phyloP scores from a whole-genome alignment of 2,888 invertebrate species.

The Rugalucina vietnamica region DNA sequence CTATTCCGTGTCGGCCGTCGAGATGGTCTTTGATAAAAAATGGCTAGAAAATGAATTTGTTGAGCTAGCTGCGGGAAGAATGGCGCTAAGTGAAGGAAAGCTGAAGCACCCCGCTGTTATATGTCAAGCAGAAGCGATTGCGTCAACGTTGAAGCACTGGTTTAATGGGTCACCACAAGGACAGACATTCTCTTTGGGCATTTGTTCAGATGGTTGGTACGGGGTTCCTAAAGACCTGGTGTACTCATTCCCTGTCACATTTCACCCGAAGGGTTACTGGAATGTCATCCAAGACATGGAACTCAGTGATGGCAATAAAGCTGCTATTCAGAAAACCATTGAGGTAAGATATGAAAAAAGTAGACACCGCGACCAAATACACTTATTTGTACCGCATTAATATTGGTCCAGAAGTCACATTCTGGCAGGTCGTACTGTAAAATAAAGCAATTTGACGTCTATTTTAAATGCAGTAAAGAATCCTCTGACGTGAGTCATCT shows the following conservation, averaged over 20 bases:
- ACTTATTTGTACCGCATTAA: too few species aligned
- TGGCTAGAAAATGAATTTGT: slow-evolving; percentile 80
- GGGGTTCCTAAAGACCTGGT: slow-evolving; percentile 82
- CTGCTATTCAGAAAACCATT: slow-evolving; percentile 68
- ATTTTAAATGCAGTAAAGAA: too few species aligned
- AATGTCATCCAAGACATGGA: slow-evolving; percentile 79
- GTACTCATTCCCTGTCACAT: slow-evolving; percentile 81
- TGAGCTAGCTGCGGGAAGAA: slow-evolving; percentile 69
- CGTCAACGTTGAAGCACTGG: slow-evolving; percentile 78
- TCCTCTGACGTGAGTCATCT: too few species aligned
- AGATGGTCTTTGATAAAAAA: slow-evolving; percentile 80
- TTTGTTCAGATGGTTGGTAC: slow-evolving; percentile 82
- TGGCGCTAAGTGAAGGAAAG: slow-evolving; percentile 52
- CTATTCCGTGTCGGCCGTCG: slow-evolving; percentile 78
- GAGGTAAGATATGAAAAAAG: slow-evolving; percentile 64
- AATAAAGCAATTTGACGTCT: too few species aligned
- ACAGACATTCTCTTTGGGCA: slow-evolving; percentile 81
- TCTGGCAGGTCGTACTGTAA: too few species aligned
- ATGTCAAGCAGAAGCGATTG: slow-evolving; percentile 73
- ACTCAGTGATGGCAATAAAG: slow-evolving; percentile 70
- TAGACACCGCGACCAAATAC: too few species aligned
- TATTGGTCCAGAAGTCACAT: too few species aligned
- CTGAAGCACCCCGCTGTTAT: slow-evolving; percentile 69
- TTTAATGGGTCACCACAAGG: slow-evolving; percentile 77
- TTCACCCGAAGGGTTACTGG: slow-evolving; percentile 80